Percentiles rank a stretch among this genome's conserved stretches.
Conservation (phyloP, 2,797 vertebrate species). For the Chelidonichthys spinosus region DNA sequence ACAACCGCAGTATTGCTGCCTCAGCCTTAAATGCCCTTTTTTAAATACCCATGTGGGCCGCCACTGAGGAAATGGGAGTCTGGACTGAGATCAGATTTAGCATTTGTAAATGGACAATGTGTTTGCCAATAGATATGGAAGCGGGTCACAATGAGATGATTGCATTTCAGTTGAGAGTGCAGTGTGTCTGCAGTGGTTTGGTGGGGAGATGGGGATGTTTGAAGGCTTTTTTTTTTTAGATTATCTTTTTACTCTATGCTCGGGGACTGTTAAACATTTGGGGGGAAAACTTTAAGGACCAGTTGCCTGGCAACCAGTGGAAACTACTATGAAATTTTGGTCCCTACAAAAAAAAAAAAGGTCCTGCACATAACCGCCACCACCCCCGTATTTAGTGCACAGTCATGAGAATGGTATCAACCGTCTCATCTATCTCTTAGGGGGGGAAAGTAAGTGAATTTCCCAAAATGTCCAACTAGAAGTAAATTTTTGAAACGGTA, state of each 20-base stretch:
- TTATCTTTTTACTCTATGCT: neutral
- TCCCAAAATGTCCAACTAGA: neutral
- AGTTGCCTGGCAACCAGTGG: constrained; percentile 3
- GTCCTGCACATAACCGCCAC: neutral
- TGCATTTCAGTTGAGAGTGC: neutral
- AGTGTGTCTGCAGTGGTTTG: neutral
- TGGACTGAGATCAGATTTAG: constrained; percentile 16
- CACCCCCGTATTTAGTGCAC: too few species aligned
- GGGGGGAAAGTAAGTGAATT: too few species aligned
- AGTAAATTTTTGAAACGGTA: constrained; percentile 3
- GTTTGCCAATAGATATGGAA: constrained; percentile 9
- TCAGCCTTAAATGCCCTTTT: constrained; percentile 4
- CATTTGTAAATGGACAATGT: constrained; percentile 10
- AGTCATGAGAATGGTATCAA: neutral
- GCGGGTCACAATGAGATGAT: neutral
- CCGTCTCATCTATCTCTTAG: neutral
- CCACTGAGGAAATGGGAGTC: neutral
- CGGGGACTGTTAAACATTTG: neutral
- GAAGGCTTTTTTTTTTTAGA: neutral
- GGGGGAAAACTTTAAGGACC: neutral
- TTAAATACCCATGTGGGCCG: neutral
- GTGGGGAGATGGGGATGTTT: neutral
- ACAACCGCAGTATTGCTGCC: neutral
- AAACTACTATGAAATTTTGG: neutral
- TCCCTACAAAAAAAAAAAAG: neutral